These are phyloP conservation scores for Neoscelio sp. DNA, from an alignment of 2,888 invertebrate species.

Conservation along the genomic window DNA sequence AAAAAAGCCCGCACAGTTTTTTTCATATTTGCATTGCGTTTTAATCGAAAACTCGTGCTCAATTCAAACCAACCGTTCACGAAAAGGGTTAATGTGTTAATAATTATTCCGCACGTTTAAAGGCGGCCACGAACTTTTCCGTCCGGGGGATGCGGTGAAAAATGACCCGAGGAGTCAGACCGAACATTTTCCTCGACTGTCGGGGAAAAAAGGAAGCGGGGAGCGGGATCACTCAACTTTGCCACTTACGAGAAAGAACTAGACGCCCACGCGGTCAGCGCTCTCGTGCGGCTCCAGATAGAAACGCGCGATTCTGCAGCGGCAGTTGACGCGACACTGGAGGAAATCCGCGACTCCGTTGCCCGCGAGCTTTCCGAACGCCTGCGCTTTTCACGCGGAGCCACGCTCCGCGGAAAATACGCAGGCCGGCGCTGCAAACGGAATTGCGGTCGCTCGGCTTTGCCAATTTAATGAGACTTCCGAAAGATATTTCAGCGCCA, in stretches of 20 bases:
- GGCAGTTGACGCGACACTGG: slow-evolving; percentile 81
- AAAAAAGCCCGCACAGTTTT: too few species aligned
- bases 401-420: slow-evolving; percentile 48
- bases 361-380: slow-evolving; percentile 75
- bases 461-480: slow-evolving; percentile 64
- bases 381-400: slow-evolving; percentile 75
- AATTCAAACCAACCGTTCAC: slow-evolving; percentile 9
- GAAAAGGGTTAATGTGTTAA: slow-evolving; percentile 27
- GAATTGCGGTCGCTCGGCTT: slow-evolving; percentile 52
- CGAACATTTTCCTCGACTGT: slow-evolving; percentile 50
- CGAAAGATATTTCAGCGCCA: slow-evolving; percentile 54
- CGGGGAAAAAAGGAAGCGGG: not conserved
- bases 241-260: not conserved
- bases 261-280: slow-evolving; percentile 17
- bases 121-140: slow-evolving; percentile 1
- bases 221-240: not conserved
- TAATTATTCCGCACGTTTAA: slow-evolving; percentile 37
- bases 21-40: too few species aligned
- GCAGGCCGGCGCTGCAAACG: slow-evolving; percentile 36
- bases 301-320: slow-evolving; percentile 74
- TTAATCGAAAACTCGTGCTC: not conserved
- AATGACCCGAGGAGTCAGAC: slow-evolving; percentile 29
- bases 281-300: not conserved
- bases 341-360: slow-evolving; percentile 74
- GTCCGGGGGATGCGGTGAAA: slow-evolving; percentile 12